Evolutionary conservation across 2,797 vertebrate genomes (phyloP), one percentile per base, ranked within the genome.

Genomic region (Adrianichthys oophorus): DNA sequence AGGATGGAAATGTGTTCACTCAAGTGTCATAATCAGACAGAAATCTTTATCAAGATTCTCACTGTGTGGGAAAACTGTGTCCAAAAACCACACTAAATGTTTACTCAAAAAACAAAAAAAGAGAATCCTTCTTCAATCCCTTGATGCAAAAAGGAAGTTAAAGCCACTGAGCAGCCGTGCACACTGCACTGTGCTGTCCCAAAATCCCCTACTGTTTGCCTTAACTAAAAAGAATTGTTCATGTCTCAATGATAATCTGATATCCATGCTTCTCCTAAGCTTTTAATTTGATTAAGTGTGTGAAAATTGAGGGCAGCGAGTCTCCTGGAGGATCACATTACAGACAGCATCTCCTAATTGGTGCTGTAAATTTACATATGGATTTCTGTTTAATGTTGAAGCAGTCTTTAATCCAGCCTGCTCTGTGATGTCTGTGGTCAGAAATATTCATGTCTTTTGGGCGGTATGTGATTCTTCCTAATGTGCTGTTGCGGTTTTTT

Each of bases 271-370:
- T 91, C 86, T 93, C 91, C 92, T 95, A 94, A 96, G 94, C 94
- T 94, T 93, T 95, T 96, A 96, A 98, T 98, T 96, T 95, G 94
- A 95, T 95, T 96, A 95, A 93, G 92, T 89, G 88, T 91, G 89
- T 87, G 91, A 93, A 93, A 93, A 94, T 87, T 85, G 92, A 93
- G 92, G 91, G 90, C 92, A 93, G 91, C 92, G 89, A 93, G 92
- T 95, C 92, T 93, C 91, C 90, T 88, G 91, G 80, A 79, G 89
- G 91, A 92, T 91, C 91, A 93, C 89, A 93, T 93, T 93, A 87
- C 80, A 90, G 91, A 90, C 85, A 82, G 80, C 78, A 69, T 87
- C 76, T 80, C 78, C 87, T 92, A 93, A 93, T 92, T 92, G 90
- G 78, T 74, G 92, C 91, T 90, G 92, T 94, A 93, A 93, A 95